Conservation (phyloP, 2,888 invertebrate genomes). For the Diplazon laetatorius region DNA sequence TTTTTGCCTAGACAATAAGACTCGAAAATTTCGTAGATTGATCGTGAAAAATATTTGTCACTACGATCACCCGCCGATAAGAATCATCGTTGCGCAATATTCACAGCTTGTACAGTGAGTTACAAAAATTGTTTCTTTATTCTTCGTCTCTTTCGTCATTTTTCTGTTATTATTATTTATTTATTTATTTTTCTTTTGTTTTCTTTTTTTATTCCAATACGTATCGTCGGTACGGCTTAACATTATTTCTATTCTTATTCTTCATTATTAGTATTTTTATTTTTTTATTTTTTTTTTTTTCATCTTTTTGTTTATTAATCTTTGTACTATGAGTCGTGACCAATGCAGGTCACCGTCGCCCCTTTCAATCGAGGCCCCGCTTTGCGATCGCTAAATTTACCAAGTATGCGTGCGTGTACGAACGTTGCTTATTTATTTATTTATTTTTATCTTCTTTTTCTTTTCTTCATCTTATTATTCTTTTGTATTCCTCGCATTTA, state of each 20-base stretch:
- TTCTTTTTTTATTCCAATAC: constrained; percentile 52
- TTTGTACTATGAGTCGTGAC: constrained; percentile 81
- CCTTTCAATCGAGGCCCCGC: constrained; percentile 76
- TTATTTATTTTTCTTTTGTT: background rate
- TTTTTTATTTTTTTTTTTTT: constrained; percentile 48
- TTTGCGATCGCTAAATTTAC: constrained; percentile 68
- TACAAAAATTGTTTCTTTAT: constrained; percentile 70
- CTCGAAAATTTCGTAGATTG: constrained; percentile 13
- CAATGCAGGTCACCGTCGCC: constrained; percentile 66
- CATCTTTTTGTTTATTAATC: constrained; percentile 61
- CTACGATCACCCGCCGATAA: constrained; percentile 59
- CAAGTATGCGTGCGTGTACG: constrained; percentile 66
- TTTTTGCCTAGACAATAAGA: background rate
- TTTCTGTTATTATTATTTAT: constrained; percentile 49
- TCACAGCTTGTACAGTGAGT: constrained; percentile 72
- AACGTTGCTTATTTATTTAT: constrained; percentile 58
- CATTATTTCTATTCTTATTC: constrained; percentile 73
- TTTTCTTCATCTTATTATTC: too few relatives aligned
- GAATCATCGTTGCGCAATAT: constrained; percentile 61
- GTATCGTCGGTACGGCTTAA: constrained; percentile 72
- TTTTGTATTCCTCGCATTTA: too few relatives aligned
- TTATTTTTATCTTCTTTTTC: constrained; percentile 45
- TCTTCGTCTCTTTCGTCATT: constrained; percentile 26
- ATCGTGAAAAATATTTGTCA: constrained; percentile 39
- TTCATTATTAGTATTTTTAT: constrained; percentile 38